Evolutionary conservation across 1,140 invertebrate species (phyloP).

Genomic region (Cydia fagiglandana): DNA sequence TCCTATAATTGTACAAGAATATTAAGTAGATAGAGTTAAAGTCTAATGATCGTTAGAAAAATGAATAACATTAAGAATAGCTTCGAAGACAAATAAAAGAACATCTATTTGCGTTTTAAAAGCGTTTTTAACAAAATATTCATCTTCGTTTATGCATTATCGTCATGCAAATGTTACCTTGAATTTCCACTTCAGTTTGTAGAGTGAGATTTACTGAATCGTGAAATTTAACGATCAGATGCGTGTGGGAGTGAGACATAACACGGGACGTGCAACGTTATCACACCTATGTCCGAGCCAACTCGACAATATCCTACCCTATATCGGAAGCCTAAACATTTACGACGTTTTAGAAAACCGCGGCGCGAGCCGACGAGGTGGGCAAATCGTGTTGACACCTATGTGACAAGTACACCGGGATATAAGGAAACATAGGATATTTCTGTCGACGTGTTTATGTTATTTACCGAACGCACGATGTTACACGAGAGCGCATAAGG

Average conservation of each 20-base stretch:
- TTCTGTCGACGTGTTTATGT: not conserved
- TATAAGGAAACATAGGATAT: conserved; percentile 22
- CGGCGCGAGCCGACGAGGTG: conserved; percentile 1
- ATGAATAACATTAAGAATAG: not conserved
- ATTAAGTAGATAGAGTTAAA: not conserved
- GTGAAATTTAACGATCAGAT: conserved; percentile 31
- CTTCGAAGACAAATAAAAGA: no score
- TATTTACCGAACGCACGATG: conserved; percentile 14
- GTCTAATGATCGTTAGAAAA: not conserved
- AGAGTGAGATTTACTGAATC: conserved; percentile 23
- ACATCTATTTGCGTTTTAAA: no score
- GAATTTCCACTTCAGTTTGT: conserved; percentile 21
- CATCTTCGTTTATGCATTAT: not conserved
- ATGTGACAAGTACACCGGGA: conserved; percentile 29
- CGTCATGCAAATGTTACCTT: conserved; percentile 19
- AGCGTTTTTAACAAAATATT: not conserved
- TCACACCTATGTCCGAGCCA: not conserved
- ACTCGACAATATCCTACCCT: not conserved
- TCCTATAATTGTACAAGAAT: not conserved
- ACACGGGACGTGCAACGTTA: conserved; percentile 19
- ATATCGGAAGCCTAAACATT: not conserved
- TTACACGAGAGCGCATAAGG: not conserved
- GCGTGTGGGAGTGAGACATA: conserved; percentile 22
- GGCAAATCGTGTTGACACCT: conserved; percentile 29
- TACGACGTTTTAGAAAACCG: not conserved